These are phyloP conservation scores for Alectura lathami DNA, from an alignment of 2,113 vertebrate genomes.

Conservation along the genomic window DNA sequence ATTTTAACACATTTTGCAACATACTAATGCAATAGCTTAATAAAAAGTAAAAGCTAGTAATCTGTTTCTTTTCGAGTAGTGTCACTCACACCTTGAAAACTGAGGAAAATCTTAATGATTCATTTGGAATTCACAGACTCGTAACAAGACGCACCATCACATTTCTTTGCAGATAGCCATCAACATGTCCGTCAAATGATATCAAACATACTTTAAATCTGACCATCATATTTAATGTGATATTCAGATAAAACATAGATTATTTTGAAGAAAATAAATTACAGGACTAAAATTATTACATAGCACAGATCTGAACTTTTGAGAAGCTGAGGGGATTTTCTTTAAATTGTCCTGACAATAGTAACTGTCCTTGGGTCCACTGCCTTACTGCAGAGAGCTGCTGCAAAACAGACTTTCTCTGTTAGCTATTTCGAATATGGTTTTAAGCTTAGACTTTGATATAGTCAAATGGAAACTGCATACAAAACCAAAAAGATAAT, in stretches of 20 bases:
- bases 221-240: not conserved
- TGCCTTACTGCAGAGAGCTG: not conserved
- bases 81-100: not conserved
- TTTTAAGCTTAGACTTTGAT: not conserved
- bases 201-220: not conserved
- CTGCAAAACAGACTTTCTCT: not conserved
- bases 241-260: not conserved
- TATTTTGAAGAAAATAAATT: not conserved
- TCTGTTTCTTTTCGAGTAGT: not conserved
- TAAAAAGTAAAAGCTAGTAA: not conserved
- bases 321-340: not conserved
- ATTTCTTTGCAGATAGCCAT: not conserved
- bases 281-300: not conserved
- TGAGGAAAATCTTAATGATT: not conserved
- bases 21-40: conserved; percentile 18
- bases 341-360: not conserved
- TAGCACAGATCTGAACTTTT: not conserved
- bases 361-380: accelerated
- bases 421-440: not conserved
- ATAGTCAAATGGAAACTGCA: not conserved
- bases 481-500: not conserved
- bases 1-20: conserved; percentile 7
- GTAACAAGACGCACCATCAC: not conserved
- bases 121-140: not conserved
- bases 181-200: not conserved